A percentile compares a stretch with the other conserved stretches of the same genome.
Evolutionary conservation across 2,888 invertebrate species (phyloP).

Genomic region (Dyspetes luteomarginatus): DNA sequence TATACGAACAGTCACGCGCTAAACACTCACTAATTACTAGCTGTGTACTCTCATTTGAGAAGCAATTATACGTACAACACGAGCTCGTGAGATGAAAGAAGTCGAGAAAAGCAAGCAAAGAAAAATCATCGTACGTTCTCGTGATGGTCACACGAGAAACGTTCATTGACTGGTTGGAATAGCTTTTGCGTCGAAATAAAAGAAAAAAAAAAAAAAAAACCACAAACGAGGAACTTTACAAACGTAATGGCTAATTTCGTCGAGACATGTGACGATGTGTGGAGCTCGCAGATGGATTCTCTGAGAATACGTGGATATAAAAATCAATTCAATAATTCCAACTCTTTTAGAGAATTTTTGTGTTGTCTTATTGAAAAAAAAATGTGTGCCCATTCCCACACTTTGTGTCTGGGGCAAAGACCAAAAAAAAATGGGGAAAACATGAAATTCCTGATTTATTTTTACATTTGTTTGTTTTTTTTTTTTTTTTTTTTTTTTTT

Average conservation of each 20-base stretch:
- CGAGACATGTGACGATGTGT: constrained; percentile 7
- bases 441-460: not conserved
- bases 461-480: too few relatives aligned
- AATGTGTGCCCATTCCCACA: not conserved
- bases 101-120: not conserved
- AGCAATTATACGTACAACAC: constrained; percentile 36
- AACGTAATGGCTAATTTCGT: constrained; percentile 13
- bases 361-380: not conserved
- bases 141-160: constrained; percentile 11
- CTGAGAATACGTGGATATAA: too few relatives aligned
- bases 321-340: too few relatives aligned
- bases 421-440: not conserved
- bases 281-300: not conserved
- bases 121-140: not conserved
- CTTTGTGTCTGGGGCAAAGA: not conserved
- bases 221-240: constrained; percentile 9
- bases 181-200: not conserved
- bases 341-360: not conserved
- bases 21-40: constrained; percentile 44
- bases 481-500: not conserved
- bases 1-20: constrained; percentile 51
- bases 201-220: constrained; percentile 5
- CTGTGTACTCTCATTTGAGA: constrained; percentile 47
- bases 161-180: constrained; percentile 35
- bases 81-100: constrained; percentile 15